Evolutionary conservation across 2,888 invertebrate species (phyloP).

Genomic region (Drosophila anomalipes): DNA sequence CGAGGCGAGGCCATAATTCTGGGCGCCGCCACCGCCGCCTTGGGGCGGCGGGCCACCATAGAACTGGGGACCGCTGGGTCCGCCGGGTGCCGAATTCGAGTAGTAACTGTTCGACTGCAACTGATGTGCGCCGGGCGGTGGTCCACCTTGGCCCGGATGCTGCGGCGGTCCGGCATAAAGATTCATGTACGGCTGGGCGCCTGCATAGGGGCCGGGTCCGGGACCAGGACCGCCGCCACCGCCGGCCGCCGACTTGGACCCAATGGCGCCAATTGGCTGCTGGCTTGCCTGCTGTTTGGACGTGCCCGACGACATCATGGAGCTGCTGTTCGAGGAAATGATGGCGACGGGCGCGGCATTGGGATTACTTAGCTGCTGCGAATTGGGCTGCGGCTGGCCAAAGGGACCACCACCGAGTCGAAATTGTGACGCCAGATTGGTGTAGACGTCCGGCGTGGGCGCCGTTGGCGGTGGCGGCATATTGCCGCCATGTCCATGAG

Average conservation of each 20-base stretch:
- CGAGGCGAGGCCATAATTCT: slow-evolving; percentile 84
- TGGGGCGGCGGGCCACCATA: slow-evolving; percentile 84
- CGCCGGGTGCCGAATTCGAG: slow-evolving; percentile 84
- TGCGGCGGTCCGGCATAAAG: slow-evolving; percentile 84
- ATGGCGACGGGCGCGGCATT: slow-evolving; percentile 90
- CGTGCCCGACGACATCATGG: slow-evolving; percentile 94
- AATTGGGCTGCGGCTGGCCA: slow-evolving; percentile 86
- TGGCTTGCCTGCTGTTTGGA: slow-evolving; percentile 90
- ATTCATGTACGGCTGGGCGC: slow-evolving; percentile 85
- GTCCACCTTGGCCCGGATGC: slow-evolving; percentile 83
- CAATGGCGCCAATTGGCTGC: slow-evolving; percentile 94
- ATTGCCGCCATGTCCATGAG: slow-evolving; percentile 74
- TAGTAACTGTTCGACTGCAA: slow-evolving; percentile 85
- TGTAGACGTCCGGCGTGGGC: slow-evolving; percentile 90
- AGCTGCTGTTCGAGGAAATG: slow-evolving; percentile 94
- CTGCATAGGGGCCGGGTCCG: slow-evolving; percentile 76
- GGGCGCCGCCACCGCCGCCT: slow-evolving; percentile 82
- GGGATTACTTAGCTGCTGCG: slow-evolving; percentile 92
- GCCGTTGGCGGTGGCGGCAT: slow-evolving; percentile 87
- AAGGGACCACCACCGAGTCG: slow-evolving; percentile 87
- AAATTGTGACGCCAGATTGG: slow-evolving; percentile 88
- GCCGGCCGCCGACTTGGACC: slow-evolving; percentile 85
- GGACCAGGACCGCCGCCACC: slow-evolving; percentile 71
- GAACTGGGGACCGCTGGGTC: slow-evolving; percentile 83
- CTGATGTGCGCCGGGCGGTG: slow-evolving; percentile 83